Percentiles rank a stretch among this genome's conserved stretches.
Evolutionary conservation across 2,113 vertebrate genomes (phyloP).

Genomic region (Oryzias javanicus): DNA sequence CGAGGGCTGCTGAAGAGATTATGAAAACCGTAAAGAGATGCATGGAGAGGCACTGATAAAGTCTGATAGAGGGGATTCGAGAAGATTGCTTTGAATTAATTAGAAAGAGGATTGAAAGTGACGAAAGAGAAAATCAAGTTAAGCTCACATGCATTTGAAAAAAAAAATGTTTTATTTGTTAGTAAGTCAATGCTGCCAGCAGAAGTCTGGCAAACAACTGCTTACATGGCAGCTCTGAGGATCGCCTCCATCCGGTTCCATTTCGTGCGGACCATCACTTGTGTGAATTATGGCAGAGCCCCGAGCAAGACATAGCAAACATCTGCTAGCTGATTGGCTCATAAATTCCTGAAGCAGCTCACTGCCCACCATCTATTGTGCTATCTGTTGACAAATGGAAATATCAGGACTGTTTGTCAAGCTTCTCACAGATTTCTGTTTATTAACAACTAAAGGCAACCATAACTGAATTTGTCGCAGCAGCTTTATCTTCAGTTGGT

Average conservation of each 20-base stretch:
- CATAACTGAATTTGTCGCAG: conserved; percentile 9
- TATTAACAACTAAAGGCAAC: conserved; percentile 13
- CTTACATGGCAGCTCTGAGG: conserved; percentile 34
- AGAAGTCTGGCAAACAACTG: conserved; percentile 35
- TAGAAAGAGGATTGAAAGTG: conserved; percentile 10
- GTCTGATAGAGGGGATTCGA: not conserved
- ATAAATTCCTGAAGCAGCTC: conserved; percentile 55
- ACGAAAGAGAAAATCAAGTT: conserved; percentile 2
- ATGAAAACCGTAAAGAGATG: conserved; percentile 21
- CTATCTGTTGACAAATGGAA: conserved; percentile 45
- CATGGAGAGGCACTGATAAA: not conserved
- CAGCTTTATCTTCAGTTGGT: conserved; percentile 19
- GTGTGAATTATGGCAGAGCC: conserved; percentile 63
- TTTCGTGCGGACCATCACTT: conserved; percentile 50
- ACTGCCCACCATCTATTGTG: conserved; percentile 40
- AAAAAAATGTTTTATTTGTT: conserved; percentile 12
- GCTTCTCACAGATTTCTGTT: conserved; percentile 9
- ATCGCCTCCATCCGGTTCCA: conserved; percentile 34
- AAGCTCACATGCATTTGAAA: conserved; percentile 13
- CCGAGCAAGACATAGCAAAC: conserved; percentile 54
- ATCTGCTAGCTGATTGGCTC: conserved; percentile 66
- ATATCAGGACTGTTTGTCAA: conserved; percentile 37
- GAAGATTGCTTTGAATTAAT: conserved; percentile 17
- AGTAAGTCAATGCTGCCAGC: conserved; percentile 27
- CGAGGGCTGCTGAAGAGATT: conserved; percentile 39